Evolutionary conservation across 64 coral and sea anemone genomes (phyloP).

Genomic region (Acropora tenuis): DNA sequence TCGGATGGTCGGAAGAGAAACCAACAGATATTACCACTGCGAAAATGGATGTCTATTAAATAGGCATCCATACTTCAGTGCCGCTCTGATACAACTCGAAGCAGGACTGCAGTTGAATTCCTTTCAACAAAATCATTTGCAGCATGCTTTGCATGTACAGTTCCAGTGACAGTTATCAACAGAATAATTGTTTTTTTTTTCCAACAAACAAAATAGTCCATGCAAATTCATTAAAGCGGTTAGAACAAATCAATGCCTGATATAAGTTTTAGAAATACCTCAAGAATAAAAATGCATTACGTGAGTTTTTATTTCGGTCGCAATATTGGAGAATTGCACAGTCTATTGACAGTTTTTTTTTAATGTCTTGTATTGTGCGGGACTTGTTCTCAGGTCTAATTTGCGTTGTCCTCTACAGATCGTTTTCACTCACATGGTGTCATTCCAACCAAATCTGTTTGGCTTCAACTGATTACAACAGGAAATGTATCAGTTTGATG

Average conservation of each 20-base stretch:
- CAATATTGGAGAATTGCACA: too few species aligned
- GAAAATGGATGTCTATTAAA: not conserved
- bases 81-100: not conserved
- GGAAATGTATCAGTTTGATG: too few species aligned
- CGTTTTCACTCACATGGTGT: too few species aligned
- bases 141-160: slow-evolving; percentile 11
- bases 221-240: not conserved
- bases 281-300: not conserved
- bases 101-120: slow-evolving; percentile 6
- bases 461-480: too few species aligned
- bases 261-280: too few species aligned
- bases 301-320: not conserved
- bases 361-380: not conserved
- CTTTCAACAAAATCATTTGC: slow-evolving; percentile 7
- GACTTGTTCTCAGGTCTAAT: not conserved
- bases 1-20: slow-evolving; percentile 5
- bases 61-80: slow-evolving; percentile 29
- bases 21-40: slow-evolving; percentile 47
- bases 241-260: not conserved
- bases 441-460: too few species aligned
- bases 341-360: slow-evolving; percentile 4
- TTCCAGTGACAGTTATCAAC: not conserved
- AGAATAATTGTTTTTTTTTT: not conserved
- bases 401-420: not conserved
- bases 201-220: slow-evolving; percentile 5